Percentiles rank a stretch among this genome's conserved stretches.
Conservation (phyloP, 2,797 vertebrate genomes). For the Propithecus deckenii region DNA sequence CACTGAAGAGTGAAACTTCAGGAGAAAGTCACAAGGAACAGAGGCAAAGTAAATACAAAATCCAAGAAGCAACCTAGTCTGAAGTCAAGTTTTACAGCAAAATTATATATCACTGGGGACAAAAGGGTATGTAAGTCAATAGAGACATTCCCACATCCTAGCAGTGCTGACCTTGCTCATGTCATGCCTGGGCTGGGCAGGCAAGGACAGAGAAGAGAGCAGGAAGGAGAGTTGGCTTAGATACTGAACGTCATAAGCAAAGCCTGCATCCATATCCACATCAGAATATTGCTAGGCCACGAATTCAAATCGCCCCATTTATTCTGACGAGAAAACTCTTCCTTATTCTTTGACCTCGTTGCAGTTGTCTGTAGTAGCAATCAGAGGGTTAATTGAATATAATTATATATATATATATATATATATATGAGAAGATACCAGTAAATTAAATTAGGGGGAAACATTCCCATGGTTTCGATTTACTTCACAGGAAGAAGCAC, state of each 20-base stretch:
- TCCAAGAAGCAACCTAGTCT: not conserved
- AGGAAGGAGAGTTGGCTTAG: not conserved
- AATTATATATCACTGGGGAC: not conserved
- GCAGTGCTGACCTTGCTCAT: not conserved
- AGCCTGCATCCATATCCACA: not conserved
- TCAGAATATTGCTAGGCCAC: not conserved
- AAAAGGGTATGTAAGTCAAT: not conserved
- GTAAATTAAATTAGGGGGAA: constrained; percentile 84
- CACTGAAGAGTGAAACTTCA: not conserved
- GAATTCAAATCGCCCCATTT: not conserved
- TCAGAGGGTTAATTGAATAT: constrained; percentile 81
- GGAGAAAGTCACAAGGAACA: not conserved
- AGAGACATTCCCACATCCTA: not conserved
- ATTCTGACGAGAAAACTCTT: constrained; percentile 7
- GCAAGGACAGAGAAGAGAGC: not conserved
- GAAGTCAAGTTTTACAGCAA: not conserved
- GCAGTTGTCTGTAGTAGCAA: constrained; percentile 63
- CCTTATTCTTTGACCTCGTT: constrained; percentile 34
- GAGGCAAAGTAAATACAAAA: not conserved
- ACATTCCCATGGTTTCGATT: constrained; percentile 87
- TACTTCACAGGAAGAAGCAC: constrained; percentile 85
- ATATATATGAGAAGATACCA: constrained; percentile 78
- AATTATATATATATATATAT: constrained; percentile 66
- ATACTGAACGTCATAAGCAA: not conserved
- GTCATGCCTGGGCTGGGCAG: not conserved